phyloP scores from a whole-genome alignment of 2,113 vertebrate species.

The Spermophilus dauricus region DNA sequence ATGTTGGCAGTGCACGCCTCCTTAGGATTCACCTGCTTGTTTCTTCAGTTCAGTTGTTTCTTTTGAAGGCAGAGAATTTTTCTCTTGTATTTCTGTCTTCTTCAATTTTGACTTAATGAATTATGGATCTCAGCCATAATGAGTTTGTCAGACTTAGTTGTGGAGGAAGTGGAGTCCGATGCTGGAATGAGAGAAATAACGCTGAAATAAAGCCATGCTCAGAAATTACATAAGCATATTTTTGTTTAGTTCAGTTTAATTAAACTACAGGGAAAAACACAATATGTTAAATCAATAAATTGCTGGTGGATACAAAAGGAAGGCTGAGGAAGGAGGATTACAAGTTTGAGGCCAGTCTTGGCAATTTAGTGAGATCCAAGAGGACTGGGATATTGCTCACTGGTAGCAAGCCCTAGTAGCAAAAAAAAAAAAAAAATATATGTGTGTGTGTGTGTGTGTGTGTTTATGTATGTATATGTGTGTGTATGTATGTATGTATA shows the following conservation, averaged over 20 bases:
- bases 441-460: no score
- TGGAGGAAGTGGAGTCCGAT: constrained; percentile 64
- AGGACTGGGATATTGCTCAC: no score
- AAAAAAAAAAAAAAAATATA: no score
- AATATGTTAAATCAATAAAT: constrained; percentile 50
- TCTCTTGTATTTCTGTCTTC: constrained; percentile 95
- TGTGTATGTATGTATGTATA: no score
- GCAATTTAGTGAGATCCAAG: no score
- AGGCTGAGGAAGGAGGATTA: no score
- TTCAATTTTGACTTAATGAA: constrained; percentile 96
- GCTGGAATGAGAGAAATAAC: no score
- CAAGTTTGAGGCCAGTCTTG: no score
- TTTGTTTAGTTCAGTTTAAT: constrained; percentile 35
- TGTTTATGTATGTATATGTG: no score
- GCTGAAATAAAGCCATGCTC: no score
- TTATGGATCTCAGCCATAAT: constrained; percentile 92
- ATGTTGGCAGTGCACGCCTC: constrained; percentile 87
- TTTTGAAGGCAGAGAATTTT: constrained; percentile 97
- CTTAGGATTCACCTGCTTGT: constrained; percentile 91
- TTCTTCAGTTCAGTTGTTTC: constrained; percentile 98
- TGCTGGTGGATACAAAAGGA: background rate
- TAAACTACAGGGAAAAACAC: background rate
- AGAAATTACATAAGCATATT: background rate
- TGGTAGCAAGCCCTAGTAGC: no score
- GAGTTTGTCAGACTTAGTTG: constrained; percentile 96